A percentile compares a stretch with the other conserved stretches of the same genome.
Evolutionary conservation across 2,888 invertebrate genomes (phyloP).

Genomic region (Megaustenia siamemsis): DNA sequence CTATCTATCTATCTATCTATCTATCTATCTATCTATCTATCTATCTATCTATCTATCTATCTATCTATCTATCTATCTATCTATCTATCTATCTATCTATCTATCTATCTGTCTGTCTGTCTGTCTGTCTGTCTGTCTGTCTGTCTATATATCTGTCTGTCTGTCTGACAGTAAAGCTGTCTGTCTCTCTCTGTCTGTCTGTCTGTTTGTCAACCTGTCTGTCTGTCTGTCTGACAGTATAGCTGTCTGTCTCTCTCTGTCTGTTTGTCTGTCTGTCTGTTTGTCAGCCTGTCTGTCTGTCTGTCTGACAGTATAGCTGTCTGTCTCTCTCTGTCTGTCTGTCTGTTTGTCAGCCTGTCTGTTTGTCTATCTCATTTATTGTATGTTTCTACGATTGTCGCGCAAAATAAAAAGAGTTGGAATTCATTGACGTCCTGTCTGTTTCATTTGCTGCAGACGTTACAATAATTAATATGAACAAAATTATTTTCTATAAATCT

Average conservation of each 20-base stretch:
- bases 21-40: conserved; percentile 31
- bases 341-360: conserved; percentile 11
- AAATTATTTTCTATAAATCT: too few relatives aligned
- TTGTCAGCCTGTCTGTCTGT: conserved; percentile 2
- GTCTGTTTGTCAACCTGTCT: not conserved
- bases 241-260: not conserved
- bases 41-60: conserved; percentile 21
- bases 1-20: conserved; percentile 25
- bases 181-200: not conserved
- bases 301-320: conserved; percentile 19
- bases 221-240: not conserved
- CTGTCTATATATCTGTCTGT: conserved; percentile 17
- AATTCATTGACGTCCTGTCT: too few relatives aligned
- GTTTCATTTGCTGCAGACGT: too few relatives aligned
- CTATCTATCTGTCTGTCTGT: conserved; percentile 38
- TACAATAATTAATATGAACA: too few relatives aligned
- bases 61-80: conserved; percentile 1
- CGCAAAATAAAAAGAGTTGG: too few relatives aligned
- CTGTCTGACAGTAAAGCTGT: conserved; percentile 7
- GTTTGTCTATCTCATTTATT: conserved; percentile 23
- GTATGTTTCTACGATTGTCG: conserved; percentile 1
- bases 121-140: conserved; percentile 26
- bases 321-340: conserved; percentile 16
- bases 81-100: conserved; percentile 1
- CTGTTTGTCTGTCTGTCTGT: not conserved